Conservation (phyloP, 2,888 invertebrate species). For the Drosophila mettleri region DNA sequence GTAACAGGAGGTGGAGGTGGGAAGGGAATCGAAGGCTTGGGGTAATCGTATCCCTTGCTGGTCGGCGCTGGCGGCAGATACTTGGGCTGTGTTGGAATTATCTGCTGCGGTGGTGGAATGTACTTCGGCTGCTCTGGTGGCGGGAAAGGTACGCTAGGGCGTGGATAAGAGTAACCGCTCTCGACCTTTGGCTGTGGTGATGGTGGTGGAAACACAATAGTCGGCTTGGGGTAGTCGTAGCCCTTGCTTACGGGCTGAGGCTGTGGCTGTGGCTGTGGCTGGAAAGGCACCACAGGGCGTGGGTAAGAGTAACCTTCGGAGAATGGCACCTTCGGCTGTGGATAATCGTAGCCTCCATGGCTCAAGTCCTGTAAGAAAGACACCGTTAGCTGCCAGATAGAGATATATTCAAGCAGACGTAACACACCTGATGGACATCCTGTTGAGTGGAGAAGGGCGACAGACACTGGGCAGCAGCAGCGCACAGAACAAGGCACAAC, state of each 20-base stretch:
- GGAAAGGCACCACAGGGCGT: slow-evolving; percentile 67
- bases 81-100: slow-evolving; percentile 52
- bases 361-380: slow-evolving; percentile 28
- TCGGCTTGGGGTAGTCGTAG: slow-evolving; percentile 61
- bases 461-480: slow-evolving; percentile 49
- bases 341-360: slow-evolving; percentile 70
- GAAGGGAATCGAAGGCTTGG: slow-evolving; percentile 60
- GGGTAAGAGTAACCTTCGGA: slow-evolving; percentile 74
- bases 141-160: slow-evolving; percentile 62
- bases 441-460: slow-evolving; percentile 35
- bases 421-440: slow-evolving; percentile 27
- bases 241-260: slow-evolving; percentile 38
- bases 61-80: slow-evolving; percentile 61
- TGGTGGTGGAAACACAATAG: slow-evolving; percentile 40
- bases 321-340: slow-evolving; percentile 65
- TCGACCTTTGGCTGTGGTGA: slow-evolving; percentile 42
- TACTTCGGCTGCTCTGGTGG: slow-evolving; percentile 46
- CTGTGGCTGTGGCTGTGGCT: slow-evolving; percentile 43
- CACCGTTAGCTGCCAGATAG: neutral
- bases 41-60: slow-evolving; percentile 67
- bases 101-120: slow-evolving; percentile 47
- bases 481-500: slow-evolving; percentile 60
- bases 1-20: slow-evolving; percentile 46
- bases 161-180: slow-evolving; percentile 70
- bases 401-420: accelerated